Conservation (phyloP, 2,888 invertebrate species). For the Tiphia femorata region DNA sequence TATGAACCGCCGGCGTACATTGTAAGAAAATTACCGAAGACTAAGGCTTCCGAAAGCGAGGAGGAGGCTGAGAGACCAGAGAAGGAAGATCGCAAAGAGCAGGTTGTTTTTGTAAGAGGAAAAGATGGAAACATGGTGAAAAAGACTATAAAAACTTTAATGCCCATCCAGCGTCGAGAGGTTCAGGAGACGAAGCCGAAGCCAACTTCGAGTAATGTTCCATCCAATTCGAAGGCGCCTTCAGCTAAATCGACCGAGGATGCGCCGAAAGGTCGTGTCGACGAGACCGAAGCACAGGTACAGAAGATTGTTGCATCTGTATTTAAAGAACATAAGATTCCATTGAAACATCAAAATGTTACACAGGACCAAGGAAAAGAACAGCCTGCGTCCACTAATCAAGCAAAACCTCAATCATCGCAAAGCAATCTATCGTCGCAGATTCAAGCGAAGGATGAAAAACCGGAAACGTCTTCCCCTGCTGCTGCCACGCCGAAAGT, state of each 20-base stretch:
- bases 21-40: conserved; percentile 58
- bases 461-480: conserved; percentile 16
- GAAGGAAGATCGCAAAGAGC: conserved; percentile 59
- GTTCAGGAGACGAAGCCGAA: conserved; percentile 42
- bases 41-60: conserved; percentile 46
- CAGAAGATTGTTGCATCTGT: conserved; percentile 67
- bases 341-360: conserved; percentile 56
- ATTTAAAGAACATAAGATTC: conserved; percentile 66
- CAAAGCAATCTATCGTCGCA: too few species aligned
- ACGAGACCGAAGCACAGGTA: conserved; percentile 66
- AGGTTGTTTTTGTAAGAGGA: conserved; percentile 60
- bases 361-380: conserved; percentile 51
- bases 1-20: conserved; percentile 63
- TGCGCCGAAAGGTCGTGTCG: conserved; percentile 39
- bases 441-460: conserved; percentile 29
- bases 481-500: conserved; percentile 37
- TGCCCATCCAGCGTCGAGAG: conserved; percentile 63
- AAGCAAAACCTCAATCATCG: conserved; percentile 24
- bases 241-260: conserved; percentile 40
- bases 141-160: conserved; percentile 65
- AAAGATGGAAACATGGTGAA: conserved; percentile 65
- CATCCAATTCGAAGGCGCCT: conserved; percentile 21
- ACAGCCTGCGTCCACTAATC: conserved; percentile 16
- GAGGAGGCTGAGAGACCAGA: conserved; percentile 57
- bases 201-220: conserved; percentile 7